Percentiles rank a stretch among this genome's conserved stretches.
Conservation (phyloP, 2,113 vertebrate species). For the Hippocampus guttulatus region DNA sequence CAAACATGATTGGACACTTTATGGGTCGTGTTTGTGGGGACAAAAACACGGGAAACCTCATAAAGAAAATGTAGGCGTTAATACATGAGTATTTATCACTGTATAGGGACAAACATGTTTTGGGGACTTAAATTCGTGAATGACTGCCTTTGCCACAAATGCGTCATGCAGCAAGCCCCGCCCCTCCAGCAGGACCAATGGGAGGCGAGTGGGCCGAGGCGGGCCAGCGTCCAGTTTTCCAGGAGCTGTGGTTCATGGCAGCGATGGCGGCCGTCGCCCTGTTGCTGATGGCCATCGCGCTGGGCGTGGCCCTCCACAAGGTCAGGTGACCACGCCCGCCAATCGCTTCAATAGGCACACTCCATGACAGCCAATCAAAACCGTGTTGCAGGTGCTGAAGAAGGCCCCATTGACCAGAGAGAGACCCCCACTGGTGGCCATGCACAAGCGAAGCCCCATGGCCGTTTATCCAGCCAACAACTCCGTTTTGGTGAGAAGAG, state of each 20-base stretch:
- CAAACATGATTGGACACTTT: too few relatives aligned
- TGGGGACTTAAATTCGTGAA: too few relatives aligned
- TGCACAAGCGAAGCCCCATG: conserved; percentile 78
- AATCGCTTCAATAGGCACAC: not conserved
- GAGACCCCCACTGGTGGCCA: conserved; percentile 81
- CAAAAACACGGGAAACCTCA: too few relatives aligned
- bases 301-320: conserved; percentile 82
- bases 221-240: conserved; percentile 57
- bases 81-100: too few relatives aligned
- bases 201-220: conserved; percentile 65
- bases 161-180: conserved; percentile 63
- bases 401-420: conserved; percentile 81
- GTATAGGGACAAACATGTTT: too few relatives aligned
- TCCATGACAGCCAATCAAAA: not conserved
- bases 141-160: too few relatives aligned
- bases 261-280: conserved; percentile 82
- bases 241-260: conserved; percentile 89
- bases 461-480: conserved; percentile 79
- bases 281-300: conserved; percentile 81
- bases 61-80: too few relatives aligned
- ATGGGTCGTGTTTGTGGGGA: too few relatives aligned
- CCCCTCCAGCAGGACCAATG: conserved; percentile 72
- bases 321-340: conserved; percentile 18
- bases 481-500: conserved; percentile 76
- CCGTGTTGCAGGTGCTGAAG: conserved; percentile 71